Evolutionary conservation across 2,888 invertebrate species (phyloP).

Genomic region (Oligia strigilis): DNA sequence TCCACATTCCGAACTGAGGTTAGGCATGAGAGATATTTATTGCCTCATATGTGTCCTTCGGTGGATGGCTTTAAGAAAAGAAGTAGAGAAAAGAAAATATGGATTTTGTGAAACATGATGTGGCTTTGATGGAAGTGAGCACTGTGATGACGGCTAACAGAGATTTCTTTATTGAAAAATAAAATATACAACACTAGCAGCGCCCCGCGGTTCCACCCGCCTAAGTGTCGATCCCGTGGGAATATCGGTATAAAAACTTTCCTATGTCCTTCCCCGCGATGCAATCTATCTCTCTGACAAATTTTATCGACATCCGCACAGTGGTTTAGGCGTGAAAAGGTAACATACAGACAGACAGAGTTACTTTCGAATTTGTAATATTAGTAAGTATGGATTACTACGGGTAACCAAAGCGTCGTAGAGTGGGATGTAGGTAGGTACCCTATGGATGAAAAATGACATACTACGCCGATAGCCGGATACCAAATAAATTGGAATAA

Average conservation of each 20-base stretch:
- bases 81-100: neutral
- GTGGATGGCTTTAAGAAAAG: neutral
- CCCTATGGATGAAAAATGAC: neutral
- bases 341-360: no score
- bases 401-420: neutral
- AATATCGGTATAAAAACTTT: no score
- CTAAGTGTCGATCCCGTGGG: no score
- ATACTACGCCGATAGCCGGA: neutral
- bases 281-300: no score
- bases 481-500: neutral
- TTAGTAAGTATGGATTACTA: neutral
- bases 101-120: slow-evolving; percentile 2
- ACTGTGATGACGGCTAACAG: neutral
- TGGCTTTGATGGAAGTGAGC: neutral
- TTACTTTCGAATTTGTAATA: no score
- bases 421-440: neutral
- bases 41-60: slow-evolving; percentile 49
- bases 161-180: neutral
- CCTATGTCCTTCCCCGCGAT: no score
- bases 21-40: slow-evolving; percentile 69
- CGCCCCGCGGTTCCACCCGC: no score
- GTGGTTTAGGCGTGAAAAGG: no score
- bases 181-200: neutral
- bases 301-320: no score
- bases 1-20: slow-evolving; percentile 72